These are phyloP conservation scores for Hermetia illucens DNA, from an alignment of 1,140 invertebrate species.

Conservation along the genomic window DNA sequence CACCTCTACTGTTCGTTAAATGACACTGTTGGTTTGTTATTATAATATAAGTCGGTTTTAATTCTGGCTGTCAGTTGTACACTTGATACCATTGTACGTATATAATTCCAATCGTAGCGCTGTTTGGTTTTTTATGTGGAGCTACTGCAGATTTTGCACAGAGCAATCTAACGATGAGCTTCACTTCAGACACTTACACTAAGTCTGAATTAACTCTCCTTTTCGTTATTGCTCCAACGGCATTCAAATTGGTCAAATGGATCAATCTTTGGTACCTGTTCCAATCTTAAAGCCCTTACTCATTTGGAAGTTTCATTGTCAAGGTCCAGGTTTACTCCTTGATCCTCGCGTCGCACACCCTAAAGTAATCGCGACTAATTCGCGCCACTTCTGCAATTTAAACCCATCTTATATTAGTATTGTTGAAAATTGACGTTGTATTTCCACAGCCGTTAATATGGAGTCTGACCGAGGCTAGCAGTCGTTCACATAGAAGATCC, in stretches of 20 bases:
- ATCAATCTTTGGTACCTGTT: not conserved
- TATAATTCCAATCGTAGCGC: conserved; percentile 11
- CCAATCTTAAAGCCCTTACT: not conserved
- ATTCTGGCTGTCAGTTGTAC: conserved; percentile 5
- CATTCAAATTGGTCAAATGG: conserved; percentile 1
- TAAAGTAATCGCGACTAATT: too few species aligned
- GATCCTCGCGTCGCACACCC: too few species aligned
- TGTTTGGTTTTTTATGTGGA: conserved; percentile 6
- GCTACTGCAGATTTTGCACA: conserved; percentile 8
- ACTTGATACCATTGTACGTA: conserved; percentile 7
- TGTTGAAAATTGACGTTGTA: too few species aligned
- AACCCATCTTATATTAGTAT: too few species aligned
- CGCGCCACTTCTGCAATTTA: too few species aligned
- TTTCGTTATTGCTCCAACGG: conserved; percentile 12
- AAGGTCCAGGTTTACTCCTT: too few species aligned
- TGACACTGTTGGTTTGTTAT: conserved; percentile 1
- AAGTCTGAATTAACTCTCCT: conserved; percentile 18
- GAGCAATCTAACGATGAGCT: conserved; percentile 5
- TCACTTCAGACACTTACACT: conserved; percentile 7
- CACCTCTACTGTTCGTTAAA: conserved; percentile 11
- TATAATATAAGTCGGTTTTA: not conserved
- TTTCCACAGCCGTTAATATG: too few species aligned
- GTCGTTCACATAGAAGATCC: too few species aligned
- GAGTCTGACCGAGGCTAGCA: too few species aligned
- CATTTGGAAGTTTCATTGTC: too few species aligned